Evolutionary conservation across 2,797 vertebrate genomes (phyloP).

Genomic region (Threskiornis aethiopicus): DNA sequence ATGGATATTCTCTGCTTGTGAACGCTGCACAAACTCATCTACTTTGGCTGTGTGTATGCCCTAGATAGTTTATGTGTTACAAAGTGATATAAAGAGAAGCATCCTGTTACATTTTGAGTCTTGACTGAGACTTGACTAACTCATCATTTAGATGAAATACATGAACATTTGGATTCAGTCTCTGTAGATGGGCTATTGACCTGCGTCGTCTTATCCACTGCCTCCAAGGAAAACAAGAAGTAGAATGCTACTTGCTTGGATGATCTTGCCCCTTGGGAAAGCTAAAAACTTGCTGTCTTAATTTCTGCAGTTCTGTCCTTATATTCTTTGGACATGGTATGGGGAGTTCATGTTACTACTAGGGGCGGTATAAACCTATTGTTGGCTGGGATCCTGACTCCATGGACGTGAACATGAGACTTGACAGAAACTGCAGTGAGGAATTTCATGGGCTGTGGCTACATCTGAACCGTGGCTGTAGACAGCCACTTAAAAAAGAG

Average conservation of each 20-base stretch:
- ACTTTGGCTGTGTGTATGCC: neutral
- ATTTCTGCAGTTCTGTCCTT: neutral
- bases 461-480: neutral
- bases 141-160: neutral
- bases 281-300: neutral
- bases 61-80: neutral
- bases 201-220: neutral
- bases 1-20: conserved; percentile 7
- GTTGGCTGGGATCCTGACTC: neutral
- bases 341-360: neutral
- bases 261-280: neutral
- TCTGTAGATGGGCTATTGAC: neutral
- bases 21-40: neutral
- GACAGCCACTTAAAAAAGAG: neutral
- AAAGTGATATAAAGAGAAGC: neutral
- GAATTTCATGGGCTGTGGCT: neutral
- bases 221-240: neutral
- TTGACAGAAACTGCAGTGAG: neutral
- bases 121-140: neutral
- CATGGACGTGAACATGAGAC: neutral
- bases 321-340: neutral
- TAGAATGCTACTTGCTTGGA: neutral
- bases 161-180: neutral
- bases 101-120: neutral
- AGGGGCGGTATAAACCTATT: neutral